Conservation (phyloP, 2,113 vertebrate species). For the Tachuris rubrigastra region DNA sequence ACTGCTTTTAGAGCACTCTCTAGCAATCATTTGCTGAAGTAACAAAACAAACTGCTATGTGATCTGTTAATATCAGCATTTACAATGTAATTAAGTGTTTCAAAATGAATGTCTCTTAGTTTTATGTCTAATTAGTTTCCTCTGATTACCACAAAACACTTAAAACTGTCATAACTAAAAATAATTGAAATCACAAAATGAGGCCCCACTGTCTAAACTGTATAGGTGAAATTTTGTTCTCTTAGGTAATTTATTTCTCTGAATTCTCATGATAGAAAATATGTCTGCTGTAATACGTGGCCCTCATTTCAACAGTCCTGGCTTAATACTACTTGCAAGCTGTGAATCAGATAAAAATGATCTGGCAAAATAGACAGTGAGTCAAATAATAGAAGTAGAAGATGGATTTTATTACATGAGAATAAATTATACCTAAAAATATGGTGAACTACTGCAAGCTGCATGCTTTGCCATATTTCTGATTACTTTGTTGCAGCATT, state of each 20-base stretch:
- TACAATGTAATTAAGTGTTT: conserved; percentile 67
- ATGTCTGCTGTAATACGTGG: background rate
- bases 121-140: conserved; percentile 70
- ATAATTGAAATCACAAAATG: conserved; percentile 56
- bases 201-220: background rate
- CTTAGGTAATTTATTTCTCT: background rate
- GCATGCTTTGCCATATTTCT: background rate
- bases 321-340: background rate
- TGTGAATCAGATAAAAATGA: background rate
- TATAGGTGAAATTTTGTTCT: conserved; percentile 7
- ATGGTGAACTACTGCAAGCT: background rate
- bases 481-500: background rate
- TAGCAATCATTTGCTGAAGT: conserved; percentile 57
- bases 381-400: background rate
- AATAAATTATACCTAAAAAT: background rate
- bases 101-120: conserved; percentile 40
- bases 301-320: background rate
- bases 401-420: background rate
- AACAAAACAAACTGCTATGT: conserved; percentile 42
- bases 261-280: background rate
- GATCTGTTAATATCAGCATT: conserved; percentile 68
- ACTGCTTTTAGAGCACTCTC: background rate
- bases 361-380: background rate
- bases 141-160: conserved; percentile 44
- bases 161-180: conserved; percentile 53